Conservation (phyloP, 64 coral and sea anemone genomes). For the Exaiptasia diaphana region DNA sequence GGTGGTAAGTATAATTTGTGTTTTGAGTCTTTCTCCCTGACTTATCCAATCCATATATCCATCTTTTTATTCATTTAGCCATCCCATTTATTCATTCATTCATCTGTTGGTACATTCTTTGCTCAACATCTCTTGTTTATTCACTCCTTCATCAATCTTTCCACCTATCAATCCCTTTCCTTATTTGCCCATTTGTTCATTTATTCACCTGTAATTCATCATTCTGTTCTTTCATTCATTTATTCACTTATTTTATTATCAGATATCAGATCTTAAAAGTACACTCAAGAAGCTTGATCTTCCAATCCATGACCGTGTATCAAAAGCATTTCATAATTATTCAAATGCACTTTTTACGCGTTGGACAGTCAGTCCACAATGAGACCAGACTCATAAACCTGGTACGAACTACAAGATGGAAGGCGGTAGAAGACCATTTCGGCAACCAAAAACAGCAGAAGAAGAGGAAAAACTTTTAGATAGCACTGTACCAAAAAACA, state of each 20-base stretch:
- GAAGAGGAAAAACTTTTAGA: neutral
- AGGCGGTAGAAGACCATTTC: neutral
- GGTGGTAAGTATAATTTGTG: neutral
- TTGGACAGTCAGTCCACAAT: too few relatives aligned
- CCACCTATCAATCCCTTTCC: neutral
- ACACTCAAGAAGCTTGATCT: constrained; percentile 72
- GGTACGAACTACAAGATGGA: neutral
- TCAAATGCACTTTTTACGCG: too few relatives aligned
- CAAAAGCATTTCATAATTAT: constrained; percentile 74
- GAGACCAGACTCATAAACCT: too few relatives aligned
- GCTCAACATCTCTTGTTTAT: too few relatives aligned
- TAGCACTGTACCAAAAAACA: neutral
- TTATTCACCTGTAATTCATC: neutral
- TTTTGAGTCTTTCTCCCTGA: neutral
- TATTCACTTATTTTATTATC: neutral
- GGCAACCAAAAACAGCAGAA: neutral
- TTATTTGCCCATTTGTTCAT: neutral
- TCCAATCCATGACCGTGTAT: constrained; percentile 88
- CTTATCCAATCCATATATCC: too few relatives aligned
- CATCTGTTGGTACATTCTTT: neutral
- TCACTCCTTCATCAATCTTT: neutral
- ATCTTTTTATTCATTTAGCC: neutral
- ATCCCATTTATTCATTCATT: neutral
- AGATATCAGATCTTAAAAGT: constrained; percentile 61
- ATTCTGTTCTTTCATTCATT: neutral